Conservation (phyloP, 2,797 vertebrate genomes). For the Hippopotamyrus pictus region DNA sequence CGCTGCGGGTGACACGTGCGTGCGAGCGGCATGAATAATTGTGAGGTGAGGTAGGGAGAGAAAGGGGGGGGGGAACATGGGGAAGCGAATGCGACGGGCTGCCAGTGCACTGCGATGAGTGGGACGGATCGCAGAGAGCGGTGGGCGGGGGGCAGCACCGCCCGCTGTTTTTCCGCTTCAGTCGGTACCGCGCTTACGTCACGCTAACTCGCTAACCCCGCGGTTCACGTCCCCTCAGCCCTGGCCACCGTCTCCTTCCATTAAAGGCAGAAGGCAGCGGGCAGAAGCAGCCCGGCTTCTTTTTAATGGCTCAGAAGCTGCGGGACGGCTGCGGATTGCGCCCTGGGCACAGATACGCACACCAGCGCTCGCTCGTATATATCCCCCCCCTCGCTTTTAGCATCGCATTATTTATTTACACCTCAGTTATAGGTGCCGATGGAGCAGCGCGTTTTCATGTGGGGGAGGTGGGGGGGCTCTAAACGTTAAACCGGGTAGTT, state of each 20-base stretch:
- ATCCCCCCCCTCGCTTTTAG: not conserved
- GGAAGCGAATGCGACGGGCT: slow-evolving; percentile 10
- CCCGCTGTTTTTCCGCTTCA: slow-evolving; percentile 21
- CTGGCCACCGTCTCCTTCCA: slow-evolving; percentile 9
- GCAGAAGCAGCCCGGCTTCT: not conserved
- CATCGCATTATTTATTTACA: slow-evolving; percentile 3
- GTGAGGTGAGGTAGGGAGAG: not conserved
- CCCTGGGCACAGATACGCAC: not conserved
- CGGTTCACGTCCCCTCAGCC: slow-evolving; percentile 19
- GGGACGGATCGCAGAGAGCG: not conserved
- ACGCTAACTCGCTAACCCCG: slow-evolving; percentile 13
- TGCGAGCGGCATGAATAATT: slow-evolving; percentile 25
- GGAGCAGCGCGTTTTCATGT: not conserved
- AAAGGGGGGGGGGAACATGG: not conserved
- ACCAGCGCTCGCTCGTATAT: not conserved
- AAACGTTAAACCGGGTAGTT: not conserved
- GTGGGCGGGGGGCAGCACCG: not conserved
- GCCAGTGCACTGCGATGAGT: slow-evolving; percentile 2
- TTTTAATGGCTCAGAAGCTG: not conserved
- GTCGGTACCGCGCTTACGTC: slow-evolving; percentile 16
- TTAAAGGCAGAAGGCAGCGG: not conserved
- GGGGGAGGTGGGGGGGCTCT: slow-evolving; percentile 2
- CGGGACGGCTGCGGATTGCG: not conserved
- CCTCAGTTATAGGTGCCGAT: slow-evolving; percentile 15
- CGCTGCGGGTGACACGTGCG: slow-evolving; percentile 17